Evolutionary conservation across 1,140 invertebrate species (phyloP).

Genomic region (Heterodera schachtii): DNA sequence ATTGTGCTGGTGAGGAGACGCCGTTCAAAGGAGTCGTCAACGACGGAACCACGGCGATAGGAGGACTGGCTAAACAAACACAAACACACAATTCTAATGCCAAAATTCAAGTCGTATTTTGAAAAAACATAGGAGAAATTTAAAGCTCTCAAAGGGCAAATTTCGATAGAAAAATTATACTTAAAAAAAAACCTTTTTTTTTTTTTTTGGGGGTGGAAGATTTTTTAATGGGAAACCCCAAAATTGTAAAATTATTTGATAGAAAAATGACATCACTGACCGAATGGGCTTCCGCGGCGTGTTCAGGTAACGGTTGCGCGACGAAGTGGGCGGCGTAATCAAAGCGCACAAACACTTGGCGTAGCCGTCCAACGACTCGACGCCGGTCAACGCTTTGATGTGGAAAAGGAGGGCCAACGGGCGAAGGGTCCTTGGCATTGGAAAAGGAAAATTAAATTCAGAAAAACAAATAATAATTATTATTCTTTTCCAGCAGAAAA

Average conservation of each 20-base stretch:
- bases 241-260: too few species aligned
- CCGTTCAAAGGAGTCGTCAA: slow-evolving; percentile 26
- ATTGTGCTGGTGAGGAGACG: background rate
- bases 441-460: slow-evolving; percentile 4
- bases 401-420: slow-evolving; percentile 27
- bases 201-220: too few species aligned
- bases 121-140: too few species aligned
- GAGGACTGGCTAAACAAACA: slow-evolving; percentile 27
- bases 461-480: background rate
- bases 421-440: slow-evolving; percentile 3
- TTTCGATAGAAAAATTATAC: too few species aligned
- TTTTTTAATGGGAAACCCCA: too few species aligned
- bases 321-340: slow-evolving; percentile 29
- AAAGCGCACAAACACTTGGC: slow-evolving; percentile 35
- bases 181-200: too few species aligned
- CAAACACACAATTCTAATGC: too few species aligned
- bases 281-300: slow-evolving; percentile 27
- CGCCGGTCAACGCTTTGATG: slow-evolving; percentile 30
- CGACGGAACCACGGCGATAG: slow-evolving; percentile 28
- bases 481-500: too few species aligned
- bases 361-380: slow-evolving; percentile 27
- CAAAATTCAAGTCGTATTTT: background rate
- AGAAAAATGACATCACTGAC: too few species aligned
- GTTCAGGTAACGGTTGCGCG: slow-evolving; percentile 13
- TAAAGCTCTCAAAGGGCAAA: too few species aligned